Base-by-base conservation (phyloP, 2,888 invertebrate species). In the Ormyrus labotus region DNA sequence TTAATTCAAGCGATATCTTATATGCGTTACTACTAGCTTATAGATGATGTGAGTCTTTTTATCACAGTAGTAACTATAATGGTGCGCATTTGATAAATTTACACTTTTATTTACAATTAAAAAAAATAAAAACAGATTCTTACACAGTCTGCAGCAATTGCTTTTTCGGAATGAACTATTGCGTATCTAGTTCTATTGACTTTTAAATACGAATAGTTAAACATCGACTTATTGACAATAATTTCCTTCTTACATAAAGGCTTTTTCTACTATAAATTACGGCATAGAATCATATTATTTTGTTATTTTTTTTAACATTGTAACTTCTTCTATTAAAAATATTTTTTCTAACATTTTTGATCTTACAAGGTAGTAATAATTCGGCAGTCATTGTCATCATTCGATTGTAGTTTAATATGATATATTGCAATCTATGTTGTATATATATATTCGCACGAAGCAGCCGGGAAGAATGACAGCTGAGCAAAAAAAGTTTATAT, bases 31-130 rank as follows among this genome's bases (percentile, higher is more conserved):
- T 80, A 67, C 71, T 68, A 80, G 55, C 13, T 76, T 80, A 60
- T 45, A 60, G 64, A 72, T 73, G 53, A 69, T 73, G 77, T 81
- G 77, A 72, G 68, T 77, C 63, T 72, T 64, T 77, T 51, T 77
- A 81, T 81, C 79, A 80, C 82, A 80, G 60, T 80, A 82, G 79
- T 82, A 80, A 77, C 82, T 73, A 68, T 74, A 67, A 81, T 65
- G 64, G 34, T 80, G 79, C 82, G 73, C 73, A 80, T 47, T 72
- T 72, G 72, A 80, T 57, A 79, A 74, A 81, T 81, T 77, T 80
- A 82, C 77, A 80, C 61, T n/a, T 73, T 68, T 82, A 82, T 80
- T 50, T 80, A 82, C 78, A 82, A 78, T 73, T 77, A 65, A 34
- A 73, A 73, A 73, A 79, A 51, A 67, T 71, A 78, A 78, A 75